Conservation (phyloP, 2,888 invertebrate species). For the Sarcophaga rosellei region DNA sequence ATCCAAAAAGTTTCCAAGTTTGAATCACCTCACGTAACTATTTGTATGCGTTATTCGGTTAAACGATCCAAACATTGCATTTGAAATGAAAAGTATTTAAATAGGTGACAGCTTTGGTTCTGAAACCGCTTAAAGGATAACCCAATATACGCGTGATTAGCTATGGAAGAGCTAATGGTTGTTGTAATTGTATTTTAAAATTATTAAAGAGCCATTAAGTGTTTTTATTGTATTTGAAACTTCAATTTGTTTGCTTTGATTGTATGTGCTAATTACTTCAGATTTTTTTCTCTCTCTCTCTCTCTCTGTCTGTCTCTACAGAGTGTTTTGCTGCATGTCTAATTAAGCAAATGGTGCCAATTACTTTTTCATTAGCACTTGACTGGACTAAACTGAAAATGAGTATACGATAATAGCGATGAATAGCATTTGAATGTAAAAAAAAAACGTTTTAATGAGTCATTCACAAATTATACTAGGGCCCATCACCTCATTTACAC, state of each 20-base stretch:
- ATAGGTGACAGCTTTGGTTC: too few relatives aligned
- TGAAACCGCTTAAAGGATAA: too few relatives aligned
- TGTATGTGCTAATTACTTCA: slow-evolving; percentile 45
- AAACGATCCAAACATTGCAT: too few relatives aligned
- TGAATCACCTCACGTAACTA: too few relatives aligned
- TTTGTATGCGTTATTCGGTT: too few relatives aligned
- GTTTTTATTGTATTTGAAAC: slow-evolving; percentile 1
- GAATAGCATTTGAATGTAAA: too few relatives aligned
- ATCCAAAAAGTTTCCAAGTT: too few relatives aligned
- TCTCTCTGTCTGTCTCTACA: too few relatives aligned
- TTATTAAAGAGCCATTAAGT: slow-evolving; percentile 26
- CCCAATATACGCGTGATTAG: too few relatives aligned
- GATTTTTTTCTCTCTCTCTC: background rate
- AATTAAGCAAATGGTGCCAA: slow-evolving; percentile 45
- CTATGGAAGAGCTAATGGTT: background rate
- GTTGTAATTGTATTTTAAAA: background rate
- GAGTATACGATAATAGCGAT: background rate
- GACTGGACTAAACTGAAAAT: background rate
- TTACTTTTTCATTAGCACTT: slow-evolving; percentile 59
- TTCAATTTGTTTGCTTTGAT: background rate
- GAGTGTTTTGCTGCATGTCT: background rate
- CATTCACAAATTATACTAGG: background rate
- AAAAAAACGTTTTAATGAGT: background rate
- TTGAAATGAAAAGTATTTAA: too few relatives aligned
- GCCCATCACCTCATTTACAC: too few relatives aligned